Evolutionary conservation across 2,113 vertebrate species (phyloP), one percentile per base, ranked within the genome.

Genomic region (Pterocles gutturalis): DNA sequence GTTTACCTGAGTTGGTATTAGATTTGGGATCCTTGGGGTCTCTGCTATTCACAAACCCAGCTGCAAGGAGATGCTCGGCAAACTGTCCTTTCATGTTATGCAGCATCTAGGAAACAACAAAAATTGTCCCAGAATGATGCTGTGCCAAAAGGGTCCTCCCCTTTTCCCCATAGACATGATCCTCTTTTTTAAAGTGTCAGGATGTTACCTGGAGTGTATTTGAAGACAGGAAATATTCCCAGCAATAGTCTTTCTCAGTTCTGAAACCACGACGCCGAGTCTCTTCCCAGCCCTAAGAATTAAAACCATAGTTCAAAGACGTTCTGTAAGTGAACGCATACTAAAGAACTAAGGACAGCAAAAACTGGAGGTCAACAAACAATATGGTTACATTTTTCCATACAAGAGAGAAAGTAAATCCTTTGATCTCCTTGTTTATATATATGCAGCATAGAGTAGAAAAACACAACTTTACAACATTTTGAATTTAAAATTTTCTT

Each of bases 51-150:
- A 99, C 99, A 97, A 99, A 99, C 6, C 99, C 99, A 87, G 99
- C 97, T 57, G 98, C 98, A 91, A 99, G 98, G 45, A 99, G 99
- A 94, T 99, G 99, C 91, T 99, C 99, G 10, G 99, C 98, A 98
- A 99, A 99, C 97, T 99, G 99, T 10, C 98, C 99, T 96, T 99
- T 99, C 99, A 99, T 99, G 95, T 99, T 99, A 91, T 99, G 98
- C 94, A 99, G 97, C 99, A 99, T 99, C 99, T 99, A 88, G 36
- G 71, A 46, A 85, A 67, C n/a, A 75, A 67, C 0, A 8, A 7
- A 10, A 54, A 21, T 20, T 7, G 43, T 31, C 36, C 34, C 46
- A 55, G 51, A 34, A 21, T 2, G 29, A 17, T 8, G 26, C 57
- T 79, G 67, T 3, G 3, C 58, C 45, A n/a, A 43, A 61, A 55